phyloP scores from a whole-genome alignment of 2,113 vertebrate genomes.

The Hymenochirus boettgeri region DNA sequence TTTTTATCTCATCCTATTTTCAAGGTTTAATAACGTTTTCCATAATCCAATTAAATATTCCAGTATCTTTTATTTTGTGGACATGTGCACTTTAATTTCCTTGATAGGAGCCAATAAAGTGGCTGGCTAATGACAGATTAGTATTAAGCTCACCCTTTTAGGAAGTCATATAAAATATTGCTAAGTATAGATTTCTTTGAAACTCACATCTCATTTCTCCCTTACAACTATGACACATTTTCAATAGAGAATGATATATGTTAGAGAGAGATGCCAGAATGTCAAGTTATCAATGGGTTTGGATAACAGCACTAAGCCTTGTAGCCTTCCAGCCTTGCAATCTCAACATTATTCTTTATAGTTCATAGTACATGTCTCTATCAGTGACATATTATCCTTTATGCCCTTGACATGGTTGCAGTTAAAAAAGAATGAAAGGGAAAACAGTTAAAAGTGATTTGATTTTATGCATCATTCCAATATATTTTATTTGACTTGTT shows the following conservation, averaged over 20 bases:
- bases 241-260: constrained; percentile 40
- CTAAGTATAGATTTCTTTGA: constrained; percentile 38
- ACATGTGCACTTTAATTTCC: constrained; percentile 7
- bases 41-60: no score
- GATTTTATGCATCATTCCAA: no score
- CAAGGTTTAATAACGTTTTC: no score
- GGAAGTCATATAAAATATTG: constrained; percentile 36
- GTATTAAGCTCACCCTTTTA: constrained; percentile 29
- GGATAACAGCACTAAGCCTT: constrained; percentile 37
- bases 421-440: not conserved
- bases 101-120: constrained; percentile 7
- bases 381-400: constrained; percentile 35
- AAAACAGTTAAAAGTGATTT: no score
- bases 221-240: constrained; percentile 36
- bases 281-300: constrained; percentile 39
- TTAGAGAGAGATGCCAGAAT: constrained; percentile 30
- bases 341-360: constrained; percentile 33
- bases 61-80: not conserved
- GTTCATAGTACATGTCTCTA: constrained; percentile 15
- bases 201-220: constrained; percentile 38
- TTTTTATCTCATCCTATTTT: no score
- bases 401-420: constrained; percentile 2
- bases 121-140: constrained; percentile 34
- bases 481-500: no score
- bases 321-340: constrained; percentile 31